Conservation (phyloP, 1,140 invertebrate genomes). For the Drosophila pseudoananassae region DNA sequence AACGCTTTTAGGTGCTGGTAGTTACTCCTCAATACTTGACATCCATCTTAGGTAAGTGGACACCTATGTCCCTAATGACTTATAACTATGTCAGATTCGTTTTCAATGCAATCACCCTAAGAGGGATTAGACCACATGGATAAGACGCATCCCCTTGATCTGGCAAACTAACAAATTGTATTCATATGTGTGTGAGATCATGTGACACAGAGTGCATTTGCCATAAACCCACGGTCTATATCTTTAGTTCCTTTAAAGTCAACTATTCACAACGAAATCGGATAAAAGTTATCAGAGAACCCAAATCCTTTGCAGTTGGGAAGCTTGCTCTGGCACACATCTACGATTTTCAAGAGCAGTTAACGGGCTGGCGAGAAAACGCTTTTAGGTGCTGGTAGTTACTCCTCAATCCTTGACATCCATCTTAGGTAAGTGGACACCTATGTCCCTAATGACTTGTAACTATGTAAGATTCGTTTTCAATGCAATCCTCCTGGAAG, state of each 20-base stretch:
- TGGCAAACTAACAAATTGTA: constrained; percentile 77
- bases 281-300: neutral
- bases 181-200: constrained; percentile 48
- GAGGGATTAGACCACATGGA: constrained; percentile 50
- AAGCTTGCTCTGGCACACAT: constrained; percentile 62
- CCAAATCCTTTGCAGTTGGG: constrained; percentile 56
- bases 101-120: constrained; percentile 53
- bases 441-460: too few species aligned
- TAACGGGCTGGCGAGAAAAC: constrained; percentile 64
- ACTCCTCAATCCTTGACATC: too few species aligned
- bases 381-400: constrained; percentile 63
- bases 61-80: too few species aligned
- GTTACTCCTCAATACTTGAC: too few species aligned
- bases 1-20: constrained; percentile 77
- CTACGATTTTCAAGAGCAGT: constrained; percentile 73
- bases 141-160: constrained; percentile 57
- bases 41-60: too few species aligned
- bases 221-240: neutral
- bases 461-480: constrained; percentile 50
- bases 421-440: too few species aligned
- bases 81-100: constrained; percentile 31
- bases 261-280: constrained; percentile 25
- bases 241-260: too few species aligned
- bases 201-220: constrained; percentile 79
- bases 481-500: constrained; percentile 43